Base-by-base conservation (phyloP, 1,140 invertebrate species). In the Lepidurus arcticus region DNA sequence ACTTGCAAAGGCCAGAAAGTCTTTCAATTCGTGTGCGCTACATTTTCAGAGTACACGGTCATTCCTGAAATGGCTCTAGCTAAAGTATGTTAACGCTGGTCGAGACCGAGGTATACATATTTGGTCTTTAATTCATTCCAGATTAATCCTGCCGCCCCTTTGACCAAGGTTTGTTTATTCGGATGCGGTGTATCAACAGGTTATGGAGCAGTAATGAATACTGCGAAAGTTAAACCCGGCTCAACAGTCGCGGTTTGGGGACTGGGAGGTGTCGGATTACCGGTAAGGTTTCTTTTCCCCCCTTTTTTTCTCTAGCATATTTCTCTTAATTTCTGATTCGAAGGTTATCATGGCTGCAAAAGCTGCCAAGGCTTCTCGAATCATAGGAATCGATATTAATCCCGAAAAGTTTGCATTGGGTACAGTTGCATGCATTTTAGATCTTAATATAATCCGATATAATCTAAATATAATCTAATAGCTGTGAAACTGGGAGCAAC, bases 331-430 rank as follows among this genome's bases (percentile, higher is more conserved):
- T 13, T 16, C 13, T 65, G 84, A 85, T 24, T 83, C 86, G 85
- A 80, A 85, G 53, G 53, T 65, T 65, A 88, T 88, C 21, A 88
- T 90, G 88, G 90, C 90, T 10, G 89, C 88, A 79, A 86, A 87
- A 80, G 83, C 83, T 65, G 86, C 86, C 76, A 88, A 88, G 34
- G 90, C 90, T 24, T 82, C 82, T n/a, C 82, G 85, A 73, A 90
- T 91, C 75, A 88, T 91, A 82, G 90, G 88, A 42, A 85, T 91
- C 81, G 90, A 91, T 82, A 85, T 89, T 34, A 90, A 89, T 82
- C 82, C 86, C 43, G 83, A 82, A 9, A 91, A 91, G 81, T 88
- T 88, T 84, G 83, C 86, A 79, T 78, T 84, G 73, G 87, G 87
- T 88, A 81, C 78, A 81, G 75, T 42, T 11, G 34, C 73, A 21